A percentile compares a stretch with the other conserved stretches of the same genome.
These are phyloP conservation scores for Bergia sp. DNA, from an alignment of 92 coral and sea anemone species.

Conservation along the genomic window DNA sequence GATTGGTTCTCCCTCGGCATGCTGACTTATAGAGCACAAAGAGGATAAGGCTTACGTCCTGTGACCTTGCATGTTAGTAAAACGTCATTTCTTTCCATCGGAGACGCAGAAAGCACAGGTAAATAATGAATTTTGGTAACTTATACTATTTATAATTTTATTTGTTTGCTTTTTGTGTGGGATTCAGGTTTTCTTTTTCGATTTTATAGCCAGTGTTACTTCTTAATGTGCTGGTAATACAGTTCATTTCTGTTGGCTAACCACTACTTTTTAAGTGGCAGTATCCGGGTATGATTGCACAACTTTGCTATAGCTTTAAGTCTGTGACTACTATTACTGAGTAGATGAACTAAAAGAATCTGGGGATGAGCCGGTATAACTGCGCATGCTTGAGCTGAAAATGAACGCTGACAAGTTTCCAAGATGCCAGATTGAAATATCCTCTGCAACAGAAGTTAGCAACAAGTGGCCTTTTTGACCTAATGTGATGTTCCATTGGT, in stretches of 20 bases:
- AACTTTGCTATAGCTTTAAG: not conserved
- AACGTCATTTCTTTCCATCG: conserved; percentile 77
- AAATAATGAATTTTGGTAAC: not conserved
- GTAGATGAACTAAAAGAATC: too few species aligned
- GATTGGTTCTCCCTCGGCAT: not conserved
- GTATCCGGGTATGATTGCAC: not conserved
- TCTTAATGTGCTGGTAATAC: too few species aligned
- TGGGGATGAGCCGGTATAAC: too few species aligned
- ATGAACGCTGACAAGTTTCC: not conserved
- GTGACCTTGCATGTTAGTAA: conserved; percentile 61
- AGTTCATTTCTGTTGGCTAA: not conserved
- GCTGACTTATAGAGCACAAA: not conserved
- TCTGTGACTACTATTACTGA: not conserved
- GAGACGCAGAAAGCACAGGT: conserved; percentile 97
- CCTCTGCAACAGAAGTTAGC: not conserved
- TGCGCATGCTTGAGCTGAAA: not conserved
- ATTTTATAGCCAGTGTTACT: not conserved
- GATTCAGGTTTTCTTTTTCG: not conserved
- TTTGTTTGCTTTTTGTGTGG: not conserved
- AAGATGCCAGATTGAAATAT: not conserved
- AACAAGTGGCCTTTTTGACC: too few species aligned
- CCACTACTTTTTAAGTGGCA: not conserved
- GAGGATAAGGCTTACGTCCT: too few species aligned
- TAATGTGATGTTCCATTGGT: too few species aligned
- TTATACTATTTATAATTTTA: too few species aligned